phyloP scores from a whole-genome alignment of 2,797 vertebrate species.

The Margarornis squamiger region DNA sequence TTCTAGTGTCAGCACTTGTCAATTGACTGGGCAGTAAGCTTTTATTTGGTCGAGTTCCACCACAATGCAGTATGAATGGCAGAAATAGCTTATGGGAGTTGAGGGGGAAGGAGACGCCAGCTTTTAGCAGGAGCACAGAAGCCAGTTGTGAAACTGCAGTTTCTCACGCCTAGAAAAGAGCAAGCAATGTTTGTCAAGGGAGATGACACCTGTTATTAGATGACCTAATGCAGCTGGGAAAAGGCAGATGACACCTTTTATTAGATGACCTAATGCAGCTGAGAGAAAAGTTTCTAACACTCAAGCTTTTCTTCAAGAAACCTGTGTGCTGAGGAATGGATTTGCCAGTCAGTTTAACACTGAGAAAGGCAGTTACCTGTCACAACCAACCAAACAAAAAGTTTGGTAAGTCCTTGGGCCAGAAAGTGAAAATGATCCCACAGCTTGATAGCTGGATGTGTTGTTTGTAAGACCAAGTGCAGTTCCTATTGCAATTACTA shows the following conservation, averaged over 20 bases:
- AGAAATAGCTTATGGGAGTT: neutral
- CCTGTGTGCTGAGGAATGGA: neutral
- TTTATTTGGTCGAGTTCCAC: neutral
- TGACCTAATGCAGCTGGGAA: neutral
- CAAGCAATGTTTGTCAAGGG: neutral
- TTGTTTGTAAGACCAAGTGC: neutral
- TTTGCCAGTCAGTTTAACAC: neutral
- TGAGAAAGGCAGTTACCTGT: neutral
- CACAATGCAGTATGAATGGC: neutral
- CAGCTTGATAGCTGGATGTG: neutral
- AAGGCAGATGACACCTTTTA: neutral
- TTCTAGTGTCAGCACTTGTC: neutral
- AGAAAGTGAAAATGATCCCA: neutral
- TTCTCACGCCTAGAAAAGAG: neutral
- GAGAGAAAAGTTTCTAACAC: neutral
- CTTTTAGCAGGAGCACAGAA: neutral
- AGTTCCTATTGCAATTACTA: neutral
- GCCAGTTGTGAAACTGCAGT: neutral
- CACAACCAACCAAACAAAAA: neutral
- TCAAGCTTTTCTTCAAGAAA: neutral
- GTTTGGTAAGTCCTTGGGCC: neutral
- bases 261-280: neutral
- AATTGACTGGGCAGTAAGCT: neutral
- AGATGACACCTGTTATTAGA: neutral
- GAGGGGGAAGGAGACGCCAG: neutral